Base-by-base conservation (phyloP, 2,113 vertebrate species). In the Hippopotamus amphibius region DNA sequence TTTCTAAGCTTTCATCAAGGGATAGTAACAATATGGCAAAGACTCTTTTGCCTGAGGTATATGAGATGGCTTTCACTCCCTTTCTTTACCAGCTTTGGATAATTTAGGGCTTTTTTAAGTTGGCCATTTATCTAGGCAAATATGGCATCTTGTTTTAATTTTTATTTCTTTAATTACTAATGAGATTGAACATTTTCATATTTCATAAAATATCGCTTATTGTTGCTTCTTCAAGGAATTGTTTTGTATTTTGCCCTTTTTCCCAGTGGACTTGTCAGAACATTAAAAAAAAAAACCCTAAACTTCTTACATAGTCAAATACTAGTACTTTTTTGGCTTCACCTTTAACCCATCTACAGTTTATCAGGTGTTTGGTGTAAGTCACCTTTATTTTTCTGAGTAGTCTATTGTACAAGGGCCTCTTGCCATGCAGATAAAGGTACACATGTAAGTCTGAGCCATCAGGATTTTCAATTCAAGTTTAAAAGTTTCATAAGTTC, bases 221-320 rank as follows among this genome's bases (percentile, higher is more conserved):
- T 71, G 65, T 28, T 74, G 10, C 4, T 69, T 95, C 59, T 92
- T 81, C 71, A 30, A 46, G 41, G 72, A 63, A 50, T 41, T 41
- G 43, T 26, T 97, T 81, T 69, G 0, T 33, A 46, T 76, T 77
- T 89, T 95, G 74, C 37, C 57, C 15, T 59, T 57, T 94, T 81
- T 65, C n/a, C 53, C 30, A 13, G 14, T 71, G 43, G 88, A 71
- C n/a, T 37, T 72, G 11, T 48, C 37, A 85, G 85, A 86, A 93
- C n/a, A 43, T 63, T 71, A 0, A 50, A 21, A 69, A 61, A 55
- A 59, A 81, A 1, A 3, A 76, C 57, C 28, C 86, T 4, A 22
- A 94, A 71, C 37, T 43, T 74, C 71, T 71, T 37, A 53, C 14
- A 37, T 59, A 66, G 57, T 72, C 43, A 43, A 82, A 71, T 30